Base-by-base conservation (phyloP, 1,140 invertebrate genomes). In the Drosophila ficusphila region DNA sequence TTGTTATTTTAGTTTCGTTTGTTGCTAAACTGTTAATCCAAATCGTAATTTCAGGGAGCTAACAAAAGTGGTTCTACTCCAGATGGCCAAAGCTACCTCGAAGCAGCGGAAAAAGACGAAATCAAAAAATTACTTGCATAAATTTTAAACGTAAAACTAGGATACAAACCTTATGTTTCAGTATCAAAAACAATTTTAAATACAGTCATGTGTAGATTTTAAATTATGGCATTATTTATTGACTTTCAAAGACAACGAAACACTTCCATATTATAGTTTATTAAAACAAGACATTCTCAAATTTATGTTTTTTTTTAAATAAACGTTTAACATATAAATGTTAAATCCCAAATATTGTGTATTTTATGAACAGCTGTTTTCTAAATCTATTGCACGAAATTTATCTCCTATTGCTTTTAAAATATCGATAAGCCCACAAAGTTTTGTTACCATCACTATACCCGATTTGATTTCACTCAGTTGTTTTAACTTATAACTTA, bases 21-120 rank as follows among this genome's bases (percentile, higher is more conserved):
- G 7, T 27, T 25, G n/a, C n/a, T n/a, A n/a, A n/a, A n/a, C n/a
- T n/a, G n/a, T n/a, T n/a, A n/a, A n/a, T n/a, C n/a, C 1, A n/a
- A n/a, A 4, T 7, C 4, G 42, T 41, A 12, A 7, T 58, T 69
- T 0, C 19, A 90, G 88, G 96, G 97, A 79, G 97, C 97, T 58
- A 94, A 94, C 72, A 97, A 96, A 92, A 93, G 94, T 92, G 97
- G 96, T 6, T 93, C 94, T 78, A 95, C 97, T 34, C 97, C 97
- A 38, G 96, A 98, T 92, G 97, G 97, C 16, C 95, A 93, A 48
- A 95, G 93, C 73, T 98, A 98, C 91, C 91, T 97, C 52, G 96
- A 98, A 77, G 96, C 96, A 69, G 97, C 97, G 11, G 97, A 99
- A 91, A 98, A 96, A 92, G 95, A 96, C 71, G 97, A 98, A 93